Evolutionary conservation across 2,888 invertebrate species (phyloP).

Genomic region (Cheilosia scutellata): DNA sequence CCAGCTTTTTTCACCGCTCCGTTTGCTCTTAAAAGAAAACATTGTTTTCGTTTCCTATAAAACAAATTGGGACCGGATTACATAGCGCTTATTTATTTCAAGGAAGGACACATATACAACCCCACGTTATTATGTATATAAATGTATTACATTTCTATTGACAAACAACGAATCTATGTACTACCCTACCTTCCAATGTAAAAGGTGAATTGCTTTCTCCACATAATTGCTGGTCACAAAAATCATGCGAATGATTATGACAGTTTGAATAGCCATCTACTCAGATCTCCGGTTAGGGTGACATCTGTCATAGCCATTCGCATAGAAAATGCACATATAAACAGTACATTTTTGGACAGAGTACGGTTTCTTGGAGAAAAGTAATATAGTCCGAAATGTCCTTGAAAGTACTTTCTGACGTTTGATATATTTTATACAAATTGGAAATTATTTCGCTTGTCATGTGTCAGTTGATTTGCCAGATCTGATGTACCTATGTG

Average conservation of each 20-base stretch:
- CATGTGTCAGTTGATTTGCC: slow-evolving; percentile 4
- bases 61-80: no score
- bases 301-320: slow-evolving; percentile 2
- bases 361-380: not conserved
- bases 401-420: slow-evolving; percentile 9
- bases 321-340: not conserved
- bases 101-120: no score
- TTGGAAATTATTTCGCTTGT: not conserved
- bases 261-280: slow-evolving; percentile 13
- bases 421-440: slow-evolving; percentile 7
- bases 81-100: no score
- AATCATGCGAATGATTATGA: slow-evolving; percentile 15
- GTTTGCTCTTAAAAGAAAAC: no score
- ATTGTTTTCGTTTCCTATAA: no score
- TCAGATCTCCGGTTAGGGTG: not conserved
- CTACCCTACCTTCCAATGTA: not conserved
- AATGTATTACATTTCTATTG: not conserved
- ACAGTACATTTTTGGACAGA: not conserved
- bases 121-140: no score
- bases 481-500: not conserved
- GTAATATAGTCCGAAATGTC: not conserved
- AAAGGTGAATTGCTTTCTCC: not conserved
- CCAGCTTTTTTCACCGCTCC: no score
- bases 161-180: not conserved
- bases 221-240: slow-evolving; percentile 1